Evolutionary conservation across 1,140 invertebrate genomes (phyloP), one percentile per base, ranked within the genome.

Genomic region (Camponotus vicinus): DNA sequence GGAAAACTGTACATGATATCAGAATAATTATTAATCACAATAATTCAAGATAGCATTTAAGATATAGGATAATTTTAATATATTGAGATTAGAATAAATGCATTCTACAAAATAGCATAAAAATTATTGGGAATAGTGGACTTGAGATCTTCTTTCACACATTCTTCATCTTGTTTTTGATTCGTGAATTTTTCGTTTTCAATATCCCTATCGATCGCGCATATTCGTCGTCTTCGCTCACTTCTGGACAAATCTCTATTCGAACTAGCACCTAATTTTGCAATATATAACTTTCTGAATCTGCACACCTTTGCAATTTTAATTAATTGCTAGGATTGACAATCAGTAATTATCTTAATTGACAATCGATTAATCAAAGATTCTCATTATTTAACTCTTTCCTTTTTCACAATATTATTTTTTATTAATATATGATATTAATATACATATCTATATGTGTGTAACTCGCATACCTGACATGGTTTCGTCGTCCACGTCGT

Each of bases 401-500:
- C 11, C 8, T 71, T 21, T 52, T 15, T 34, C 15, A 37, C 2
- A 52, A 49, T 61, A 45, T 63, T 67, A 59, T 21, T 59, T 27
- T 70, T 15, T 69, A 13, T 57, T 3, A 42, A 2, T 61, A 42
- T 52, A 64, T 3, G 11, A n/a, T 57, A 70, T 49, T 6, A 37
- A 45, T 13, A n/a, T 61, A 61, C 9, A 18, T 5, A 18, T 18
- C 21, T 45, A 11, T 45, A 21, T 27, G 69, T 27, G 21, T 21
- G 27, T 21, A 83, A 21, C 3, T 57, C 52, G 1, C 40, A 76
- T 89, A 97, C 97, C 97, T 92, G 97, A 98, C 97, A 98, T 98
- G 2, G 97, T 97, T 95, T 98, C 97, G 89, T 98, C 97, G 92
- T 98, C 97, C 4, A 98, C 96, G 91, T 98, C 97, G 93, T 98